A percentile compares a stretch with the other conserved stretches of the same genome.
phyloP scores from a whole-genome alignment of 2,113 vertebrate genomes.

The Peromyscus leucopus region DNA sequence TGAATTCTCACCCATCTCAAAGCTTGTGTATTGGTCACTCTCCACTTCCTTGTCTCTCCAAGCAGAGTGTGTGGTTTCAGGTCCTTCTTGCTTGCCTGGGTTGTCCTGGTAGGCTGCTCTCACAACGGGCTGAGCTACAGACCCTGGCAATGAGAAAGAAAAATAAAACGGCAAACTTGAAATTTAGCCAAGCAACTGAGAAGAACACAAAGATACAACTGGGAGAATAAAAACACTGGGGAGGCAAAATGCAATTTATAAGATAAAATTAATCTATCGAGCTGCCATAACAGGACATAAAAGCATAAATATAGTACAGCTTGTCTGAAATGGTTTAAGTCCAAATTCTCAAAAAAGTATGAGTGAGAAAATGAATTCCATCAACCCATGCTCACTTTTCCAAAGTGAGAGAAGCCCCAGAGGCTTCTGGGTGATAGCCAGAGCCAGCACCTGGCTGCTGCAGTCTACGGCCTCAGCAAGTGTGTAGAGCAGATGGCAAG shows the following conservation, averaged over 20 bases:
- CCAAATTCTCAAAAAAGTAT: slow-evolving; percentile 65
- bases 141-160: slow-evolving; percentile 73
- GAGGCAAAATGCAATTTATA: slow-evolving; percentile 78
- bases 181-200: slow-evolving; percentile 66
- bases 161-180: slow-evolving; percentile 69
- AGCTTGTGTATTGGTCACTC: slow-evolving; percentile 88
- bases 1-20: slow-evolving; percentile 85
- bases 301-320: slow-evolving; percentile 74
- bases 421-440: not conserved
- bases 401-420: not conserved
- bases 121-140: slow-evolving; percentile 86
- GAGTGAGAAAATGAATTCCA: slow-evolving; percentile 75
- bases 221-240: slow-evolving; percentile 71
- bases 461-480: not conserved
- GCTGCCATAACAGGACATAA: slow-evolving; percentile 73
- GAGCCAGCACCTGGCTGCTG: not conserved
- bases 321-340: slow-evolving; percentile 64
- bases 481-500: not conserved
- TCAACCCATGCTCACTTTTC: not conserved
- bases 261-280: slow-evolving; percentile 81
- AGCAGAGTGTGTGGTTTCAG: slow-evolving; percentile 67
- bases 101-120: slow-evolving; percentile 87
- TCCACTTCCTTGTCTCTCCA: slow-evolving; percentile 82
- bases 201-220: slow-evolving; percentile 69
- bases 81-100: slow-evolving; percentile 88